phyloP scores from a whole-genome alignment of 2,888 invertebrate species.

The Aproaerema taeniolella region DNA sequence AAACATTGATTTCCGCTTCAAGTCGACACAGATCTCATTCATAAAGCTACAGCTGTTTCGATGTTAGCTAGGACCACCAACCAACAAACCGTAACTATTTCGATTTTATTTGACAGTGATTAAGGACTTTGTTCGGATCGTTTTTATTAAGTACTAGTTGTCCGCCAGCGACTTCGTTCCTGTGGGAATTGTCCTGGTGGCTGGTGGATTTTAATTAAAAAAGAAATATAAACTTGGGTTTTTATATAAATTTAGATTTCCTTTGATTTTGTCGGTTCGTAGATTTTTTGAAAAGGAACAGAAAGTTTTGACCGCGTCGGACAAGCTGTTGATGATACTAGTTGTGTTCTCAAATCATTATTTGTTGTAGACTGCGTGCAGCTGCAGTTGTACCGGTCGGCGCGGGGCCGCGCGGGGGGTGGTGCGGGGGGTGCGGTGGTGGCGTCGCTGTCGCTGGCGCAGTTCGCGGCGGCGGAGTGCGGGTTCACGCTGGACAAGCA shows the following conservation, averaged over 20 bases:
- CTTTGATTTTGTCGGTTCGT: not conserved
- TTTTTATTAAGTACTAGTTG: too few relatives aligned
- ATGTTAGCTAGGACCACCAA: too few relatives aligned
- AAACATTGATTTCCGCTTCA: not conserved
- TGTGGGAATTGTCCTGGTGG: too few relatives aligned
- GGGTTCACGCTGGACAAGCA: constrained; percentile 94
- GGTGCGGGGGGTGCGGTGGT: too few relatives aligned
- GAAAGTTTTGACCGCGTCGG: not conserved
- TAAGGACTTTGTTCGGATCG: too few relatives aligned
- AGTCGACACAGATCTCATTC: too few relatives aligned
- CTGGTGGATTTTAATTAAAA: not conserved
- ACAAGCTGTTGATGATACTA: not conserved
- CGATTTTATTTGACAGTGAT: too few relatives aligned
- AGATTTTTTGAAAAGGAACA: not conserved
- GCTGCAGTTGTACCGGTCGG: constrained; percentile 86
- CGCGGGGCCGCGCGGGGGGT: constrained; percentile 75
- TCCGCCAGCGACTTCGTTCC: too few relatives aligned
- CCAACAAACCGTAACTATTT: too few relatives aligned
- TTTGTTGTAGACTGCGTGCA: constrained; percentile 91
- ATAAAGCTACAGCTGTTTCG: constrained; percentile 92
- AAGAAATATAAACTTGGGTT: not conserved
- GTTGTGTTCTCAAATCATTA: too few relatives aligned
- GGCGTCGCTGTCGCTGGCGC: constrained; percentile 90
- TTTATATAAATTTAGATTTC: not conserved
- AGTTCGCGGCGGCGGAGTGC: constrained; percentile 89